A percentile compares a stretch with the other conserved stretches of the same genome.
Conservation (phyloP, 2,797 vertebrate species). For the Microchirus variegatus region DNA sequence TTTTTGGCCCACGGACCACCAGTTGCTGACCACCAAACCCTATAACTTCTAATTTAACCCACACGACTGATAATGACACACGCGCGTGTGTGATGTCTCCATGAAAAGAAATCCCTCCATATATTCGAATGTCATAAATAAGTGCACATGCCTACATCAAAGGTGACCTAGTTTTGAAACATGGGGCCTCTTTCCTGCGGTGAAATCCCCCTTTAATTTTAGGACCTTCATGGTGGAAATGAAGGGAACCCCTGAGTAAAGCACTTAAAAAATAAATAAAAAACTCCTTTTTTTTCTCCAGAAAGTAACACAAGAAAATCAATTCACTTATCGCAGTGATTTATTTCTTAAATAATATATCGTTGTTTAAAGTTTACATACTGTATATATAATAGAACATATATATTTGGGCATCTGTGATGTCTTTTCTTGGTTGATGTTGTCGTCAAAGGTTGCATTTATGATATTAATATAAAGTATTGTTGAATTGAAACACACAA, state of each 20-base stretch:
- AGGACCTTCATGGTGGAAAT: neutral
- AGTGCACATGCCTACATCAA: neutral
- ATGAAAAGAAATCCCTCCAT: too few species aligned
- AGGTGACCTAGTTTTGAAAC: neutral
- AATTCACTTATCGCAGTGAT: neutral
- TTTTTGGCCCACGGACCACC: too few species aligned
- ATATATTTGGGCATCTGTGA: too few species aligned
- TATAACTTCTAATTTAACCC: too few species aligned
- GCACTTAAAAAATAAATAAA: neutral
- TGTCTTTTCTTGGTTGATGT: too few species aligned
- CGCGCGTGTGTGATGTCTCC: too few species aligned
- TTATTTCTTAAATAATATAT: neutral
- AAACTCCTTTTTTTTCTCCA: neutral
- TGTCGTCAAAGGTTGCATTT: too few species aligned
- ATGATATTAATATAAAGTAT: too few species aligned
- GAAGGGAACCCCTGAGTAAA: neutral
- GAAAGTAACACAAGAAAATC: neutral
- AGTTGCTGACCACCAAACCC: too few species aligned
- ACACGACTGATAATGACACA: too few species aligned
- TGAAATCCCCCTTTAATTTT: conserved; percentile 1
- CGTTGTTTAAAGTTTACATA: neutral
- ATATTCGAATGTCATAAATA: neutral
- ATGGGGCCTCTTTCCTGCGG: neutral
- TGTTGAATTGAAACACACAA: too few species aligned
- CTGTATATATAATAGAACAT: too few species aligned